A percentile compares a stretch with the other conserved stretches of the same genome.
These are phyloP conservation scores for Lagopus muta DNA, from an alignment of 2,113 vertebrate species.

Conservation along the genomic window DNA sequence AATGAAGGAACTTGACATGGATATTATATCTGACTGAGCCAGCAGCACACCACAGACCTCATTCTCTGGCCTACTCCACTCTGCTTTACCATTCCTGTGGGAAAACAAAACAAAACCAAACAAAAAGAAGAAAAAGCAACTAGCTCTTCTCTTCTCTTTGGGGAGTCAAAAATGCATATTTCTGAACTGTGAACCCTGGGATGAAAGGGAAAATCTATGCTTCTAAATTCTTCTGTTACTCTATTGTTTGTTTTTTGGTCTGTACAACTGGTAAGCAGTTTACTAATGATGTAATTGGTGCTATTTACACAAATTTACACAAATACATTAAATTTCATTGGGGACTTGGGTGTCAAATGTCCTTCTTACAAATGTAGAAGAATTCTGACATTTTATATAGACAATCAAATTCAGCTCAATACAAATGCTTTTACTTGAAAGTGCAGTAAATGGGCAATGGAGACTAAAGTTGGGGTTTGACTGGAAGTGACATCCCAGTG, in stretches of 20 bases:
- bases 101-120: background rate
- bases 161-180: background rate
- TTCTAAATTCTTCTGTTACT: background rate
- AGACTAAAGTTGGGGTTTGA: background rate
- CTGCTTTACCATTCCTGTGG: background rate
- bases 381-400: background rate
- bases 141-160: background rate
- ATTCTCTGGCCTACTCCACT: background rate
- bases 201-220: background rate
- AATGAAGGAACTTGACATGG: constrained; percentile 44
- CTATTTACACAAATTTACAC: background rate
- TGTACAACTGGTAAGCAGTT: background rate
- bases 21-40: constrained; percentile 14
- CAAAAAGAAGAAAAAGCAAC: background rate
- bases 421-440: background rate
- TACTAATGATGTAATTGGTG: background rate
- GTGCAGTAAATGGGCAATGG: background rate
- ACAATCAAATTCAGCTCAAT: background rate
- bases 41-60: background rate
- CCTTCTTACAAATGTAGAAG: background rate
- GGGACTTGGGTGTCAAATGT: background rate
- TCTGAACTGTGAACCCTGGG: background rate
- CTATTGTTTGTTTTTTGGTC: background rate
- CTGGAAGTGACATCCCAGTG: background rate
- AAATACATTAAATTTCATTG: background rate